phyloP scores from a whole-genome alignment of 2,113 vertebrate genomes.

The Nesoenas mayeri region DNA sequence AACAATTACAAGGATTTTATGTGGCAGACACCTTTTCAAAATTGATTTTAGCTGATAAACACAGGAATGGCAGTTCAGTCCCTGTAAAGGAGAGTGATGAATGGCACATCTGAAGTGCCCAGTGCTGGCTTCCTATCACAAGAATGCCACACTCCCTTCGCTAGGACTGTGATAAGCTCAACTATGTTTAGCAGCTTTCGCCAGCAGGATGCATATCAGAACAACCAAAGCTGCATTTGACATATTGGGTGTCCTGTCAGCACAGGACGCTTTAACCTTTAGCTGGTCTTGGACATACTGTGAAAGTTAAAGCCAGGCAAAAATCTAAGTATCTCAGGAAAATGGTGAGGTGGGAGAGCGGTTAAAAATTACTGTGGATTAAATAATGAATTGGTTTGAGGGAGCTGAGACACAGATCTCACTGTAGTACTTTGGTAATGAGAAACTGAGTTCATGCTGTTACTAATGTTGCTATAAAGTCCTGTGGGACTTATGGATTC shows the following conservation, averaged over 20 bases:
- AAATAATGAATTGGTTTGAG: neutral
- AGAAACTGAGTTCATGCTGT: neutral
- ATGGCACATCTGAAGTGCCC: constrained; percentile 39
- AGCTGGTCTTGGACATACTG: neutral
- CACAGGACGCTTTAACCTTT: neutral
- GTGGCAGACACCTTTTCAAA: neutral
- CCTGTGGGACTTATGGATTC: neutral
- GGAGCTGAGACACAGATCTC: neutral
- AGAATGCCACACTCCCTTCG: constrained; percentile 66
- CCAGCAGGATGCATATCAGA: constrained; percentile 30
- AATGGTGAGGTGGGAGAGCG: neutral
- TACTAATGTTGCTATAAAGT: constrained; percentile 19
- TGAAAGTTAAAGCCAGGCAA: neutral
- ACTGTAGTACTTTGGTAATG: neutral
- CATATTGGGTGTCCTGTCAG: constrained; percentile 67
- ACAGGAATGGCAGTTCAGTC: neutral
- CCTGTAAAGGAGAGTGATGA: constrained; percentile 32
- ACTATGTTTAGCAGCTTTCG: constrained; percentile 37
- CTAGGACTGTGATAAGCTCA: constrained; percentile 55
- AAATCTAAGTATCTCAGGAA: neutral
- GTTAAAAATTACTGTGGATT: neutral
- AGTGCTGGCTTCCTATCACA: constrained; percentile 49
- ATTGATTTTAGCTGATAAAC: constrained; percentile 2
- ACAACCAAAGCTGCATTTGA: constrained; percentile 42
- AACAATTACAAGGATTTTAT: neutral